phyloP scores from a whole-genome alignment of 2,888 invertebrate genomes.

The Caenorhabditis zanzibari region DNA sequence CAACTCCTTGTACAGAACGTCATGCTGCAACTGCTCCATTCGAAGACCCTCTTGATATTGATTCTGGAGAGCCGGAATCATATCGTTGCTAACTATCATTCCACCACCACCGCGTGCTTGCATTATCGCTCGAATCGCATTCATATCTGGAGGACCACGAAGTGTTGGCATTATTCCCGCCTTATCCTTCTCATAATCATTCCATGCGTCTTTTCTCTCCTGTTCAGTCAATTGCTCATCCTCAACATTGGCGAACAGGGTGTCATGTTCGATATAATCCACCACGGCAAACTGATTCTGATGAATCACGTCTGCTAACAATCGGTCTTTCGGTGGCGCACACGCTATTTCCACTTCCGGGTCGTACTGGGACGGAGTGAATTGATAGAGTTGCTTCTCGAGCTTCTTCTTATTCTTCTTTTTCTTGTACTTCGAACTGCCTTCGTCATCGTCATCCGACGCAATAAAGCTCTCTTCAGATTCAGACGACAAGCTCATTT shows the following conservation, averaged over 20 bases:
- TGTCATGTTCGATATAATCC: conserved; percentile 96
- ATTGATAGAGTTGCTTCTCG: conserved; percentile 89
- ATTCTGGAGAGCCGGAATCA: conserved; percentile 21
- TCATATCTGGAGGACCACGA: no score
- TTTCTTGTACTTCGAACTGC: conserved; percentile 18
- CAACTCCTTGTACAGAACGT: conserved; percentile 52
- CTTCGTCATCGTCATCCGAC: conserved; percentile 48
- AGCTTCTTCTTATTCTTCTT: conserved; percentile 19
- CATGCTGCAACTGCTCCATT: conserved; percentile 39
- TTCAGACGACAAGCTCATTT: conserved; percentile 16
- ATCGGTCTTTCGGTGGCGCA: conserved; percentile 84
- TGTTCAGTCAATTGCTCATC: conserved; percentile 93
- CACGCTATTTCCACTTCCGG: conserved; percentile 65
- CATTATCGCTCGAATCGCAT: not conserved
- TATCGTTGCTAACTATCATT: conserved; percentile 3
- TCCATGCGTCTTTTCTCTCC: conserved; percentile 90
- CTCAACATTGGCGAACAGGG: conserved; percentile 92
- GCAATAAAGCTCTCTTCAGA: conserved; percentile 15
- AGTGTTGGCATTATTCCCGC: not conserved
- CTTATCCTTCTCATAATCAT: conserved; percentile 94
- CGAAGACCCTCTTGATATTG: conserved; percentile 14
- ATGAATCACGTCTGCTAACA: conserved; percentile 91
- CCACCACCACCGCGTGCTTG: not conserved
- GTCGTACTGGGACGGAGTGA: conserved; percentile 31
- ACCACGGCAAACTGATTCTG: conserved; percentile 89